These are phyloP conservation scores for Lynx canadensis DNA, from an alignment of 2,113 vertebrate species.

Conservation along the genomic window DNA sequence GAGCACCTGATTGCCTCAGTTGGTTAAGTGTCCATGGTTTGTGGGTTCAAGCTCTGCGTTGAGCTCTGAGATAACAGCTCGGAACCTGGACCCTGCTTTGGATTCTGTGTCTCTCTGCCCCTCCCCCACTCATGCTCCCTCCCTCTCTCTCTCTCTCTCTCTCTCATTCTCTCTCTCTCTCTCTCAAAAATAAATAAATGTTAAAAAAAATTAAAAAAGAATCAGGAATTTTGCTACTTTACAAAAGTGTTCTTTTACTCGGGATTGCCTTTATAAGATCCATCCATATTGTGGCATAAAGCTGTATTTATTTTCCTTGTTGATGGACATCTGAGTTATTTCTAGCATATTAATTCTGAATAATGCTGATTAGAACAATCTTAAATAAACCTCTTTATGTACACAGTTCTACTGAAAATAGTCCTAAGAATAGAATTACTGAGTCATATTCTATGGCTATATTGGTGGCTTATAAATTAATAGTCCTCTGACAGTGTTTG, in stretches of 20 bases:
- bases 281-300: not conserved
- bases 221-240: not conserved
- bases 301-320: not conserved
- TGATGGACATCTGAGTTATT: not conserved
- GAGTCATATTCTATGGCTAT: not conserved
- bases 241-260: not conserved
- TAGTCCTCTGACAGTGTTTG: not conserved
- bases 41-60: too few relatives aligned
- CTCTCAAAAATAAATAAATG: too few relatives aligned
- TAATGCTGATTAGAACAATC: not conserved
- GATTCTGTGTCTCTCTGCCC: too few relatives aligned
- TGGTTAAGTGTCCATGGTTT: too few relatives aligned
- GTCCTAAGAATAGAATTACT: not conserved
- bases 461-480: not conserved
- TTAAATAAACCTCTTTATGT: not conserved
- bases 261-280: not conserved
- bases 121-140: too few relatives aligned
- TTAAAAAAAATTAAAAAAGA: not conserved
- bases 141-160: too few relatives aligned
- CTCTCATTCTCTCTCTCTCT: too few relatives aligned
- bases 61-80: too few relatives aligned
- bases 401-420: not conserved
- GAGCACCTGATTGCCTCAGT: too few relatives aligned
- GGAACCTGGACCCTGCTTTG: too few relatives aligned
- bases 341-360: not conserved